Evolutionary conservation across 2,113 vertebrate species (phyloP), one percentile per base, ranked within the genome.

Genomic region (Sander vitreus): DNA sequence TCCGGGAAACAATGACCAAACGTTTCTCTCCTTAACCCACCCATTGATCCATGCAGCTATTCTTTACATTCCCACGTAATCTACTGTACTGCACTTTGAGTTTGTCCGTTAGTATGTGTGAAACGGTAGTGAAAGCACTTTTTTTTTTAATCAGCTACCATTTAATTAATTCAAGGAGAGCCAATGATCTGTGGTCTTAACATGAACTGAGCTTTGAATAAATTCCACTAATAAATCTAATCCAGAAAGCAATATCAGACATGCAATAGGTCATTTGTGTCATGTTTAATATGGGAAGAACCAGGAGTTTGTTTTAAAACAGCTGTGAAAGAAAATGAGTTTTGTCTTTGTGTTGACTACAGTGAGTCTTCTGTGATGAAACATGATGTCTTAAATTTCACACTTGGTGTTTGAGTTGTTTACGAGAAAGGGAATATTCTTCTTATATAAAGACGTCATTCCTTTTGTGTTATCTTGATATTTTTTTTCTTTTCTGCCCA

Each of bases 341-440:
- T 60, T 54, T 67, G 45, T 57, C 72, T 86, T 67, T 43, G 47
- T 73, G 69, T 48, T 72, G 45, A 75, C 63, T 69, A 53, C 51
- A 48, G 63, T 14, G 16, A 76, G 73, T 54, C 76, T 57, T 59
- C 75, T 65, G 36, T 69, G 19, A 65, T 39, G 14, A 67, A 67
- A 85, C 65, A 69, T n/a, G 1, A 80, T 15, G 78, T 92, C 77
- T 86, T 90, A 88, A 48, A 62, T 83, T 88, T 86, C 76, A 78
- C 80, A 76, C 54, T 59, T 72, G 71, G 21, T 65, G 73, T 80
- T 78, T 67, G 62, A 81, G 50, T 83, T 83, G 80, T 94, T 89
- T 90, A 86, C 73, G 18, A 89, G 86, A 94, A 94, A 93, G 92
- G 94, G 94, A 95, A 93, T 83, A 80, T 73, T 73, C 74, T 87